phyloP scores from a whole-genome alignment of 2,113 vertebrate species.

The Brachypteracias leptosomus region DNA sequence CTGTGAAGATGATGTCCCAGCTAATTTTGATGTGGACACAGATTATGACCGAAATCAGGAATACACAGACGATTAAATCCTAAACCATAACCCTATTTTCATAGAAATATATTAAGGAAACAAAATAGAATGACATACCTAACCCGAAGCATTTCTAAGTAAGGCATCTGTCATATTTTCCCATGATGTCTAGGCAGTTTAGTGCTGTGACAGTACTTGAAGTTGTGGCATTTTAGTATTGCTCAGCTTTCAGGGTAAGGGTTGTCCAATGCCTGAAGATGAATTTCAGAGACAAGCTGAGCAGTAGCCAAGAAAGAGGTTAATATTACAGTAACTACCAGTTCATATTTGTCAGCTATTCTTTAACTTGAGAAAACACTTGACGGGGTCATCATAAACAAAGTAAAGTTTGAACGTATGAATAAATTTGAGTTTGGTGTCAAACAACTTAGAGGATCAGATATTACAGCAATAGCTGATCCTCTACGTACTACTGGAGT shows the following conservation, averaged over 20 bases:
- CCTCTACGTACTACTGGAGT: background rate
- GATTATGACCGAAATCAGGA: slow-evolving; percentile 42
- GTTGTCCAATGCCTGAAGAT: background rate
- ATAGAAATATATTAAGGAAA: background rate
- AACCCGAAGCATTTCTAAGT: slow-evolving; percentile 14
- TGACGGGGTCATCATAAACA: background rate
- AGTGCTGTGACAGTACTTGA: background rate
- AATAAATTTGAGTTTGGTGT: background rate
- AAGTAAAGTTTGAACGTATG: background rate
- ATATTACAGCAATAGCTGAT: background rate
- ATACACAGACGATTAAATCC: slow-evolving; percentile 33
- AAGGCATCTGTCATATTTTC: slow-evolving; percentile 16
- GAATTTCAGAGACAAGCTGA: background rate
- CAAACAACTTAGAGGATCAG: background rate
- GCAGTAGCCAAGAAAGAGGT: background rate
- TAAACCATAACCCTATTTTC: slow-evolving; percentile 22
- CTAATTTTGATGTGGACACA: slow-evolving; percentile 2
- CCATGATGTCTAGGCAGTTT: background rate
- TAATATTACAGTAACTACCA: background rate
- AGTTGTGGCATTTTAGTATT: background rate
- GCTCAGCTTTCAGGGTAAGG: background rate
- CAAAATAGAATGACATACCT: slow-evolving; percentile 12
- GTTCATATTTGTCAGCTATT: background rate
- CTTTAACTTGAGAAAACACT: background rate
- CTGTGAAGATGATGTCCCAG: background rate